These are phyloP conservation scores for Ctenodactylus gundi DNA, from an alignment of 2,113 vertebrate genomes.

Conservation along the genomic window DNA sequence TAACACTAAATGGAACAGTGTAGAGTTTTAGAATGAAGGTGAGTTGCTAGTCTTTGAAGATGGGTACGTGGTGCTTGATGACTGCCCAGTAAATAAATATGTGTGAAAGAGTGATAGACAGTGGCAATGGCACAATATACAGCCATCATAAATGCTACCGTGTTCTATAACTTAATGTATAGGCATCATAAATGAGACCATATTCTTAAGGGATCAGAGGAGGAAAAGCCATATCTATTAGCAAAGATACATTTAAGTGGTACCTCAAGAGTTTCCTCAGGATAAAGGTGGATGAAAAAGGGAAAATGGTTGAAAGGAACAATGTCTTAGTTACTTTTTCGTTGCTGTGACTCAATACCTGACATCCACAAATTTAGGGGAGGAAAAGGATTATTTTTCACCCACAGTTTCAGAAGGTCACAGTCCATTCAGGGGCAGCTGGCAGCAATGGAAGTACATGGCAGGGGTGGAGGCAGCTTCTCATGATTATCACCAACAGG, in stretches of 20 bases:
- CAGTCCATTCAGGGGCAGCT: too few species aligned
- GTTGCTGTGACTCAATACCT: too few species aligned
- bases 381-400: too few species aligned
- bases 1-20: not conserved
- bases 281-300: constrained; percentile 19
- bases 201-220: not conserved
- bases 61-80: not conserved
- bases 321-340: too few species aligned
- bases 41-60: not conserved
- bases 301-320: not conserved
- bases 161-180: too few species aligned
- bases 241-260: constrained; percentile 32
- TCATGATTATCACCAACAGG: too few species aligned
- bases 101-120: not conserved
- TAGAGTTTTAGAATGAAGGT: not conserved
- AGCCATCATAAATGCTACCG: not conserved
- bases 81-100: not conserved
- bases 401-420: too few species aligned
- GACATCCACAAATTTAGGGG: too few species aligned
- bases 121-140: not conserved
- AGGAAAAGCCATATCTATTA: not conserved
- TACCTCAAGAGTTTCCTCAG: not conserved
- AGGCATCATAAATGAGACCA: not conserved
- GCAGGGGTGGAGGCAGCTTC: too few species aligned
- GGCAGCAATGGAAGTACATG: too few species aligned